Percentiles rank a stretch among this genome's conserved stretches.
phyloP scores from a whole-genome alignment of 2,888 invertebrate species.

The Emmelina monodactyla region DNA sequence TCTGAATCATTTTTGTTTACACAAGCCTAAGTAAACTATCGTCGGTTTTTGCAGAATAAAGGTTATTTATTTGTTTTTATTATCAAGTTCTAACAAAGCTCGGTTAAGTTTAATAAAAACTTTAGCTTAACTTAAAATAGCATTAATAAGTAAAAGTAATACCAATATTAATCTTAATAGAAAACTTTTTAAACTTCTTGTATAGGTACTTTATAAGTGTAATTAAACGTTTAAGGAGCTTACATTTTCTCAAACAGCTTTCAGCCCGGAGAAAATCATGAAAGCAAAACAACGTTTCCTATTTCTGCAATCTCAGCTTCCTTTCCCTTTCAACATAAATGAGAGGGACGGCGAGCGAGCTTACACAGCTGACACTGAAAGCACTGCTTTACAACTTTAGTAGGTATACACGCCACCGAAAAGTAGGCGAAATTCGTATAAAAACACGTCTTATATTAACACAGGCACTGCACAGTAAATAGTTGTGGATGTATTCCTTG shows the following conservation, averaged over 20 bases:
- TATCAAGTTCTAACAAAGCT: too few species aligned
- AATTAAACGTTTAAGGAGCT: constrained; percentile 27
- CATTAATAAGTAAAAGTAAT: too few species aligned
- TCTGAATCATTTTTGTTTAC: too few species aligned
- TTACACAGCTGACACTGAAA: constrained; percentile 55
- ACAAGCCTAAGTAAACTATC: too few species aligned
- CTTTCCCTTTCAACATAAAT: constrained; percentile 47
- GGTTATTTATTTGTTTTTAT: too few species aligned
- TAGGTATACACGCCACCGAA: constrained; percentile 32
- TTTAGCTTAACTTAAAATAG: too few species aligned
- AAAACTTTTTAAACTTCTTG: too few species aligned
- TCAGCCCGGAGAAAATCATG: constrained; percentile 45
- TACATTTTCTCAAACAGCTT: constrained; percentile 38
- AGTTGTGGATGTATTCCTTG: constrained; percentile 20
- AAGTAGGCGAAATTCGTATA: neutral
- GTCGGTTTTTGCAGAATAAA: too few species aligned
- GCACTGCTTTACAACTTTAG: constrained; percentile 57
- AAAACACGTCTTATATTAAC: constrained; percentile 5
- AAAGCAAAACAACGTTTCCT: constrained; percentile 49
- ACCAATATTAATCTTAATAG: too few species aligned
- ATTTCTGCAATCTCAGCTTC: constrained; percentile 32
- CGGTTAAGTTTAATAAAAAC: too few species aligned
- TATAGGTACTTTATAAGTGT: too few species aligned
- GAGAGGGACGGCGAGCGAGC: constrained; percentile 42
- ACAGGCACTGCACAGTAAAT: constrained; percentile 23